Percentiles rank a stretch among this genome's conserved stretches.
These are phyloP conservation scores for Pheosia tremula DNA, from an alignment of 2,888 invertebrate species.

Conservation along the genomic window DNA sequence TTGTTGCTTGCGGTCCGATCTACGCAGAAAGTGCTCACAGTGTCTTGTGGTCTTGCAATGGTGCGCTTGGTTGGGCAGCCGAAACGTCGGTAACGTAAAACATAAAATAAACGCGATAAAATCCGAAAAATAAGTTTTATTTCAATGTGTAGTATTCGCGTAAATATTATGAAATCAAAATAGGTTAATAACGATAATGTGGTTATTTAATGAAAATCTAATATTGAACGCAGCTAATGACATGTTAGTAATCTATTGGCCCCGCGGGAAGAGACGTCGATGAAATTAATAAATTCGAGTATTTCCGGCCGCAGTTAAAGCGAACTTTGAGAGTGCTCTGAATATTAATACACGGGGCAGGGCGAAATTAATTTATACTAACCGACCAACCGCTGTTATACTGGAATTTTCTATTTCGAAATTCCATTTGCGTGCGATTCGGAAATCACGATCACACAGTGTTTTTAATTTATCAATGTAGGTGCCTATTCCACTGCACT, in stretches of 20 bases:
- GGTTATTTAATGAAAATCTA: slow-evolving; percentile 23
- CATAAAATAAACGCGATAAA: no score
- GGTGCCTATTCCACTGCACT: slow-evolving; percentile 1
- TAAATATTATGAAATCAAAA: no score
- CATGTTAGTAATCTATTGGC: slow-evolving; percentile 51
- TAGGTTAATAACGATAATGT: no score
- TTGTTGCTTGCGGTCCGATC: no score
- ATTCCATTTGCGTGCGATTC: slow-evolving; percentile 44
- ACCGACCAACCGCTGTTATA: slow-evolving; percentile 71
- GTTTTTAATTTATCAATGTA: slow-evolving; percentile 36
- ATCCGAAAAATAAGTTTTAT: no score
- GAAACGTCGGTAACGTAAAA: no score
- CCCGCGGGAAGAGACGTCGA: slow-evolving; percentile 57
- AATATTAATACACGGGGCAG: slow-evolving; percentile 81
- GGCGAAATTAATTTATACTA: slow-evolving; percentile 78
- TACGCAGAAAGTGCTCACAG: no score
- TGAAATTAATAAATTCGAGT: slow-evolving; percentile 77
- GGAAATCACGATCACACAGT: slow-evolving; percentile 57
- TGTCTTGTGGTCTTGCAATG: no score
- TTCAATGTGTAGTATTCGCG: no score
- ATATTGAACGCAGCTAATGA: slow-evolving; percentile 44
- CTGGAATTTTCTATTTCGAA: slow-evolving; percentile 71
- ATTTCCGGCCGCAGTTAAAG: slow-evolving; percentile 74
- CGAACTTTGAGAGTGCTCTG: slow-evolving; percentile 79
- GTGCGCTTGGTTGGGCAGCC: no score